Base-by-base conservation (phyloP, 2,113 vertebrate species). In the Crotophaga sulcirostris region DNA sequence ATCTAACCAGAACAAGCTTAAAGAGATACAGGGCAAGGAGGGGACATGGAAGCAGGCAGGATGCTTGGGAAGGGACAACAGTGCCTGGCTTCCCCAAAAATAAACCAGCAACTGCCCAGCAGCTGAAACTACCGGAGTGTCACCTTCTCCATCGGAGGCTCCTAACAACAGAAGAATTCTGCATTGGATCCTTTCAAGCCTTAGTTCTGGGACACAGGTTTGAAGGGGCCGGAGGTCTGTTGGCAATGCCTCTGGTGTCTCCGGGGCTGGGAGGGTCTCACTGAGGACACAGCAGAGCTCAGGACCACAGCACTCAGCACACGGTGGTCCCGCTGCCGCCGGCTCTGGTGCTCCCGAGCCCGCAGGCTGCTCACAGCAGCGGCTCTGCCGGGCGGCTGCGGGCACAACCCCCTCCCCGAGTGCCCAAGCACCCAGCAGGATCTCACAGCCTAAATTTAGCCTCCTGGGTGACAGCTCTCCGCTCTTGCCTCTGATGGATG, bases 1-100 rank as follows among this genome's bases (percentile, higher is more conserved):
- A 12, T 25, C 38, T 20, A 36, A 29, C 7, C 42, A 54, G 31
- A 54, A 56, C 0, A 20, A 31, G 16, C 28, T 28, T 13, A 28
- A 56, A 56, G 42, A 70, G 44, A 49, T 0, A 9, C 0, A 3
- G 36, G 42, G 58, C 54, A 69, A n/a, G 40, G 52, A n/a, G 20
- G 34, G 49, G 19, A 33, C 26, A 11, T 0, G 2, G 47, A 29
- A 68, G 34, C 12, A 29, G 0, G 0, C 15, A 21, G 66, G 47
- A 42, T 45, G 73, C 67, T 79, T 13, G 6, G 88, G n/a, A 62
- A 49, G 28, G 83, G 69, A 68, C 67, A n/a, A 72, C 66, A 36
- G 6, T 0, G 2, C 6, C 24, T 16, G 26, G 45, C 66, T 62
- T 36, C 78, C 74, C 78, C 74, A 69, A 60, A 31, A 73, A 60